These are phyloP conservation scores for Toxostoma redivivum DNA, from an alignment of 2,113 vertebrate genomes.

Conservation along the genomic window DNA sequence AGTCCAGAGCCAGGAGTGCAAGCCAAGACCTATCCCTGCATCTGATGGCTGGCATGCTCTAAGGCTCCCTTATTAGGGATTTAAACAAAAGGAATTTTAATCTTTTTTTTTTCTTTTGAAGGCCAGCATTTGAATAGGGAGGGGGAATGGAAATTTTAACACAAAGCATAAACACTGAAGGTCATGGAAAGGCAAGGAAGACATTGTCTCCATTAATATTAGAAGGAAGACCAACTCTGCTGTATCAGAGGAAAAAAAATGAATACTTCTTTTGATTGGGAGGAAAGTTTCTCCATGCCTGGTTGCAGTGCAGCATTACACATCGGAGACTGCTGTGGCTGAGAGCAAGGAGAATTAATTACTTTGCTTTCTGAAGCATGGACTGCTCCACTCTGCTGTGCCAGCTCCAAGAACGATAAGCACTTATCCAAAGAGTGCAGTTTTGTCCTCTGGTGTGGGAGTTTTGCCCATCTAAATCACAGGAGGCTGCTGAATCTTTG, in stretches of 20 bases:
- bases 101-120: neutral
- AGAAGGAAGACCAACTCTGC: conserved; percentile 1
- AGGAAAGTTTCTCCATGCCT: conserved; percentile 31
- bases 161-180: neutral
- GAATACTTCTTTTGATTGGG: conserved; percentile 17
- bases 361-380: conserved; percentile 54
- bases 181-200: conserved; percentile 7
- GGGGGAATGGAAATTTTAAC: neutral
- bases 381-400: conserved; percentile 3
- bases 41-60: neutral
- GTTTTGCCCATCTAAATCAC: neutral
- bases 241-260: neutral
- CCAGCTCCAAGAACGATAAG: conserved; percentile 29
- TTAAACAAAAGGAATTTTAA: conserved; percentile 53
- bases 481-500: neutral
- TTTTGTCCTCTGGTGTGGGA: neutral
- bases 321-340: neutral
- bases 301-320: neutral
- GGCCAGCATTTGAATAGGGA: neutral
- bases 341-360: conserved; percentile 50
- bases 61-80: neutral
- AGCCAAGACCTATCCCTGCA: neutral
- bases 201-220: neutral
- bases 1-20: neutral
- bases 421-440: neutral